Evolutionary conservation across 2,888 invertebrate genomes (phyloP).

Genomic region (Eupithecia inturbata): DNA sequence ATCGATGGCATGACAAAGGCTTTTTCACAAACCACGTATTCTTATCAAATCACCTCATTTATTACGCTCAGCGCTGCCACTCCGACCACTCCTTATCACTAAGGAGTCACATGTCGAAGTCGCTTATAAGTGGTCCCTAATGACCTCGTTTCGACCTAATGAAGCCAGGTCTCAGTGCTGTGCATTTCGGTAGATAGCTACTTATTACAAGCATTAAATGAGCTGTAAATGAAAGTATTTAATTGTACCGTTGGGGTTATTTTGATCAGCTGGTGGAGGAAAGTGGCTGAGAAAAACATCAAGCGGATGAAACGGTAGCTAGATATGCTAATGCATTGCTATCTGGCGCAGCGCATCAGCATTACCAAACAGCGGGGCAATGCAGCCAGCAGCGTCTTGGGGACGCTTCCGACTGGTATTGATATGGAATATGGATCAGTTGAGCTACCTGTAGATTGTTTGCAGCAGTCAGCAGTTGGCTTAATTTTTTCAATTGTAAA

Average conservation of each 20-base stretch:
- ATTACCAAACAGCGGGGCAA: no score
- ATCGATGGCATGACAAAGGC: neutral
- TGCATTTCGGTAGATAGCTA: neutral
- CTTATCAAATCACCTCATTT: neutral
- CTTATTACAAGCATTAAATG: neutral
- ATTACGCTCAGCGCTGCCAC: neutral
- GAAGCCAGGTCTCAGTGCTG: neutral
- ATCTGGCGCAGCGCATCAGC: no score
- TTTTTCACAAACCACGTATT: neutral
- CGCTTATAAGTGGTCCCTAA: neutral
- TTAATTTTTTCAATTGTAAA: no score
- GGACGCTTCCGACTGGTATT: no score
- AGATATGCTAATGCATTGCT: no score
- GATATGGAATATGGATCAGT: no score
- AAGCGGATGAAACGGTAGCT: neutral
- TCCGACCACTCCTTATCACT: neutral
- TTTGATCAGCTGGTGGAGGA: neutral
- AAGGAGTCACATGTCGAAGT: neutral
- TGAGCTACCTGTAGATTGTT: no score
- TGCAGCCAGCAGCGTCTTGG: no score
- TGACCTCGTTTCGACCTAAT: conserved; percentile 5
- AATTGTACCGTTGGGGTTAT: neutral
- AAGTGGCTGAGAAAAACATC: neutral
- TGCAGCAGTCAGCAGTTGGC: no score
- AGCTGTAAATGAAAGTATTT: conserved; percentile 6